phyloP scores from a whole-genome alignment of 2,113 vertebrate species.

The Siniperca chuatsi region DNA sequence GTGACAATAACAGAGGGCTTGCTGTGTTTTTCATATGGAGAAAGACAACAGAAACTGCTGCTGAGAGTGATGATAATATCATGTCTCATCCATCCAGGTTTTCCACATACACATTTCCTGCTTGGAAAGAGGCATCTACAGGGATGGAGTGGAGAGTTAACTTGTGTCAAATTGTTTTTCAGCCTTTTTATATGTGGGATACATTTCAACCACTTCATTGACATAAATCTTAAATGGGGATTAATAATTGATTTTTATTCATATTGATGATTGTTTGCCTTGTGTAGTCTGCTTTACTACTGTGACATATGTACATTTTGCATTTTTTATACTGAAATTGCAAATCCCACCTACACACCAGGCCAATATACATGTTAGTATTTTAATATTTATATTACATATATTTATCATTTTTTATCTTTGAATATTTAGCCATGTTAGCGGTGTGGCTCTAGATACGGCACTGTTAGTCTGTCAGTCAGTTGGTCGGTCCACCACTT shows the following conservation, averaged over 20 bases:
- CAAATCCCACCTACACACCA: not conserved
- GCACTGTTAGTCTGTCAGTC: not conserved
- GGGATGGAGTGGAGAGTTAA: not conserved
- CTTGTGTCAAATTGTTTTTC: not conserved
- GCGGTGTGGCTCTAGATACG: not conserved
- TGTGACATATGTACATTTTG: not conserved
- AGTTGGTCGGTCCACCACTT: not conserved
- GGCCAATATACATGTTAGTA: not conserved
- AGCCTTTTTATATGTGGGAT: not conserved
- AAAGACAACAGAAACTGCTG: conserved; percentile 41
- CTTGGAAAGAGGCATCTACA: conserved; percentile 33
- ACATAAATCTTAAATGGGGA: conserved; percentile 9
- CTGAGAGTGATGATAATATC: conserved; percentile 56
- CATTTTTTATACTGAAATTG: not conserved
- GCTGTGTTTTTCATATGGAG: conserved; percentile 48
- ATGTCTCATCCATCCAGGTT: conserved; percentile 60
- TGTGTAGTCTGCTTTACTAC: not conserved
- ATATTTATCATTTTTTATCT: not conserved
- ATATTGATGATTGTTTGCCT: not conserved
- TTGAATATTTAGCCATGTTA: not conserved
- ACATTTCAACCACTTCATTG: not conserved
- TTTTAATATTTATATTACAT: not conserved
- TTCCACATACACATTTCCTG: conserved; percentile 27
- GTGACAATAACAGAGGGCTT: conserved; percentile 50
- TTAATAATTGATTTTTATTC: not conserved